phyloP scores from a whole-genome alignment of 2,888 invertebrate genomes.

The Luperina testacea region DNA sequence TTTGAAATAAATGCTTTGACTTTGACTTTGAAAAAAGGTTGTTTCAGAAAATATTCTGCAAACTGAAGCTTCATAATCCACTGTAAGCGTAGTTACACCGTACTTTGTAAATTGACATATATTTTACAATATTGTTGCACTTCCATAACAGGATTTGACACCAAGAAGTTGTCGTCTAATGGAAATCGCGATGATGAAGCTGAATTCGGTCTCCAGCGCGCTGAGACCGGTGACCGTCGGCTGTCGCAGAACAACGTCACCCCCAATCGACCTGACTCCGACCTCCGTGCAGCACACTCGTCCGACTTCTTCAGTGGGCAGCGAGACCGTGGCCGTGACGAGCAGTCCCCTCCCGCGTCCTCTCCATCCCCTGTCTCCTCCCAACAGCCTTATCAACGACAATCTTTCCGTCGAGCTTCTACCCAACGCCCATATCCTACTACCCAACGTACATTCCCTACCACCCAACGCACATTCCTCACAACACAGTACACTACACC shows the following conservation, averaged over 20 bases:
- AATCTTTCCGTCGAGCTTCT: conserved; percentile 81
- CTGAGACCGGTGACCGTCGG: conserved; percentile 91
- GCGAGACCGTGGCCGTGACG: conserved; percentile 86
- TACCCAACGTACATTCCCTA: conserved; percentile 77
- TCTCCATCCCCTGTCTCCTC: conserved; percentile 74
- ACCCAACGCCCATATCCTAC: conserved; percentile 75
- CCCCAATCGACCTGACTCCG: conserved; percentile 85
- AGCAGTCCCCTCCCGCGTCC: conserved; percentile 72
- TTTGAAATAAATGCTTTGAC: too few relatives aligned
- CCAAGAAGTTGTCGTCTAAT: conserved; percentile 89
- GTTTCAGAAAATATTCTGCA: conserved; percentile 21
- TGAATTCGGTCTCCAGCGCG: conserved; percentile 93
- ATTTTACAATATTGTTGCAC: conserved; percentile 38
- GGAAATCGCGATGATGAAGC: conserved; percentile 92
- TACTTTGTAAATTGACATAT: not conserved
- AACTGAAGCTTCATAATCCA: conserved; percentile 49
- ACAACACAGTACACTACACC: conserved; percentile 71
- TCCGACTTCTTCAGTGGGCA: conserved; percentile 93
- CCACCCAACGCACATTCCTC: conserved; percentile 73
- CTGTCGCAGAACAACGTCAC: conserved; percentile 77
- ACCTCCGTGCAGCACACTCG: conserved; percentile 93
- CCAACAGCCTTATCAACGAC: conserved; percentile 70
- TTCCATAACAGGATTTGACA: conserved; percentile 90
- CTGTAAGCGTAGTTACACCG: not conserved
- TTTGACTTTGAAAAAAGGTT: not conserved